phyloP scores from a whole-genome alignment of 2,113 vertebrate genomes.

The Pteronura brasiliensis region DNA sequence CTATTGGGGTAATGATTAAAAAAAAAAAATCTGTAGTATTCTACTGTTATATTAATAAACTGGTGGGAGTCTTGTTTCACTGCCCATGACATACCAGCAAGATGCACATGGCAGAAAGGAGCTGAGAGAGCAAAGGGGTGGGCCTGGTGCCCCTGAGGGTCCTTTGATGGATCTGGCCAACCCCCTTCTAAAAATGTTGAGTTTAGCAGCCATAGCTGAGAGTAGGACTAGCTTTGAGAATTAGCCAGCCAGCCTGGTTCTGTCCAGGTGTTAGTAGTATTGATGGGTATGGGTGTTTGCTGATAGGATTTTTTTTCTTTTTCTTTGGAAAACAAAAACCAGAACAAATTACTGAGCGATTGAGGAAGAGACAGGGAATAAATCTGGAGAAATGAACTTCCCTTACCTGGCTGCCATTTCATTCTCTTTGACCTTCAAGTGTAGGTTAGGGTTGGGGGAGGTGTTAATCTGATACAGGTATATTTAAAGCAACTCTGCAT shows the following conservation, averaged over 20 bases:
- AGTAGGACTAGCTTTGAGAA: constrained; percentile 63
- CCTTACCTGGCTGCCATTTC: constrained; percentile 64
- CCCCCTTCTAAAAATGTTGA: constrained; percentile 54
- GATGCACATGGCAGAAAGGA: constrained; percentile 75
- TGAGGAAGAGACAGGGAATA: constrained; percentile 47
- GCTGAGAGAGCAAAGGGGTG: constrained; percentile 71
- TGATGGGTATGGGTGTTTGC: constrained; percentile 57
- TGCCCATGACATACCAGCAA: constrained; percentile 76
- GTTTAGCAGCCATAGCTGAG: constrained; percentile 57
- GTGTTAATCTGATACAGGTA: constrained; percentile 57
- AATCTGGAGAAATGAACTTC: constrained; percentile 66
- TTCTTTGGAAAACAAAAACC: constrained; percentile 59
- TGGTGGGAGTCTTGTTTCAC: constrained; percentile 82
- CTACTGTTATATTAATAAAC: constrained; percentile 82
- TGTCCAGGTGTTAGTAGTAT: constrained; percentile 15
- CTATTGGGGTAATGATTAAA: constrained; percentile 88
- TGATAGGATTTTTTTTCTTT: constrained; percentile 55
- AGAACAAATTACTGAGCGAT: constrained; percentile 55
- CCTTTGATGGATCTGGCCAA: constrained; percentile 65
- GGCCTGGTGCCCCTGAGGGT: constrained; percentile 64
- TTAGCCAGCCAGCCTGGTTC: constrained; percentile 5
- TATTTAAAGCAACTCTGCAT: constrained; percentile 62
- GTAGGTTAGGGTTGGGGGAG: constrained; percentile 46
- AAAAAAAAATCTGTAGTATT: constrained; percentile 84
- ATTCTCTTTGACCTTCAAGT: constrained; percentile 65